Evolutionary conservation across 2,888 invertebrate species (phyloP).

Genomic region (Campoplex capitator): DNA sequence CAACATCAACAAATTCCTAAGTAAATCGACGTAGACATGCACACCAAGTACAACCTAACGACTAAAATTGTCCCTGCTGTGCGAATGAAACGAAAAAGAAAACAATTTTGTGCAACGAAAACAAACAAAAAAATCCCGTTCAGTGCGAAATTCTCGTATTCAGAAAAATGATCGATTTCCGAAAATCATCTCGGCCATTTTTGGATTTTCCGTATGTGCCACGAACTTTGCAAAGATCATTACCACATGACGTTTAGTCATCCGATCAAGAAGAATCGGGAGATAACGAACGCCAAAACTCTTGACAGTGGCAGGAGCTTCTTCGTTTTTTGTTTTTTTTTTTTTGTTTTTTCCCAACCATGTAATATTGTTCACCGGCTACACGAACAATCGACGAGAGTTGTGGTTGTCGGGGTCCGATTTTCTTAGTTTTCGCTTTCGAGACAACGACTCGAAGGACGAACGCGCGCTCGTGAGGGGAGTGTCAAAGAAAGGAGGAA

Average conservation of each 20-base stretch:
- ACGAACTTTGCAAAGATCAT: conserved; percentile 48
- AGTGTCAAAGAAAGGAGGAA: conserved; percentile 42
- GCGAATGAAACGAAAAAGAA: not conserved
- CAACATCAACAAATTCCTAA: conserved; percentile 1
- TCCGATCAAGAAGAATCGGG: not conserved
- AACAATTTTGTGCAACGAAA: not conserved
- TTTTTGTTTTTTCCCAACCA: not conserved
- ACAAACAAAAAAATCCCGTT: not conserved
- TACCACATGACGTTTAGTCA: conserved; percentile 35
- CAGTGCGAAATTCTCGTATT: not conserved
- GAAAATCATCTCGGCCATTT: conserved; percentile 7
- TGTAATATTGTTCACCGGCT: conserved; percentile 48
- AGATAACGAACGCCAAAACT: conserved; percentile 19
- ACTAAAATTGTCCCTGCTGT: not conserved
- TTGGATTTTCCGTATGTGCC: conserved; percentile 1
- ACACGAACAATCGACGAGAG: conserved; percentile 46
- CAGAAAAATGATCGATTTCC: not conserved
- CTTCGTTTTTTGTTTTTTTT: conserved; percentile 22
- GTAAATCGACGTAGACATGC: not conserved
- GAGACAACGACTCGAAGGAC: conserved; percentile 41
- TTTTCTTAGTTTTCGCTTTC: conserved; percentile 37
- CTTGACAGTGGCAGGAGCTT: not conserved
- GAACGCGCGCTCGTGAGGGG: conserved; percentile 50
- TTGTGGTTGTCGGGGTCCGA: conserved; percentile 46
- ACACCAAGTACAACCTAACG: not conserved